Evolutionary conservation across 2,113 vertebrate species (phyloP).

Genomic region (Oryctolagus cuniculus): DNA sequence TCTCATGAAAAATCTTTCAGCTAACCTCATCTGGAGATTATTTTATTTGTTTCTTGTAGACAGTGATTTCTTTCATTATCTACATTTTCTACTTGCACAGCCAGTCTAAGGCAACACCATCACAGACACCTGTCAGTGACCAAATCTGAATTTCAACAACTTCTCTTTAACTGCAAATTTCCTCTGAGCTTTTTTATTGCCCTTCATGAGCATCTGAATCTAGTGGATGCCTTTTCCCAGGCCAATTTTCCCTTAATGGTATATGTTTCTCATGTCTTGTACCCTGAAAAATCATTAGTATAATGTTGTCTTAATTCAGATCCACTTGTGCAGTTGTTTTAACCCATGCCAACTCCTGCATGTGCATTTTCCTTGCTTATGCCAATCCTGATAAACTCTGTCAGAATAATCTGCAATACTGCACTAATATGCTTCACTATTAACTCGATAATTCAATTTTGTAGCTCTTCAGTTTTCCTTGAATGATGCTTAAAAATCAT

Average conservation of each 20-base stretch:
- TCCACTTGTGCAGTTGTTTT: background rate
- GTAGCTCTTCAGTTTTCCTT: background rate
- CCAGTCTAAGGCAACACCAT: background rate
- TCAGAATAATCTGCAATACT: background rate
- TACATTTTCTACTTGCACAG: background rate
- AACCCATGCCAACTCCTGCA: background rate
- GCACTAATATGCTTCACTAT: background rate
- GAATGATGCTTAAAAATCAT: background rate
- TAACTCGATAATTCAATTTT: background rate
- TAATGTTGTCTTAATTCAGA: too few species aligned
- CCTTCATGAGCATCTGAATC: rapidly evolving
- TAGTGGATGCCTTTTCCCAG: background rate
- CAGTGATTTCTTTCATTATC: background rate
- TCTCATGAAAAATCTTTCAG: background rate
- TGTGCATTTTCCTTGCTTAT: background rate
- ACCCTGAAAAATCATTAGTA: too few species aligned
- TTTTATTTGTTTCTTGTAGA: background rate
- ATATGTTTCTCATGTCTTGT: background rate
- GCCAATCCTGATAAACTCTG: background rate
- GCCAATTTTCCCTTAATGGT: rapidly evolving
- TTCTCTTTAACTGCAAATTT: background rate
- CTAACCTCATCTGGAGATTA: background rate
- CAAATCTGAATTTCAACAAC: background rate
- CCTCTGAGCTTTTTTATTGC: background rate
- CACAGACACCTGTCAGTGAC: background rate